Evolutionary conservation across 2,113 vertebrate species (phyloP).

Genomic region (Girardinichthys multiradiatus): DNA sequence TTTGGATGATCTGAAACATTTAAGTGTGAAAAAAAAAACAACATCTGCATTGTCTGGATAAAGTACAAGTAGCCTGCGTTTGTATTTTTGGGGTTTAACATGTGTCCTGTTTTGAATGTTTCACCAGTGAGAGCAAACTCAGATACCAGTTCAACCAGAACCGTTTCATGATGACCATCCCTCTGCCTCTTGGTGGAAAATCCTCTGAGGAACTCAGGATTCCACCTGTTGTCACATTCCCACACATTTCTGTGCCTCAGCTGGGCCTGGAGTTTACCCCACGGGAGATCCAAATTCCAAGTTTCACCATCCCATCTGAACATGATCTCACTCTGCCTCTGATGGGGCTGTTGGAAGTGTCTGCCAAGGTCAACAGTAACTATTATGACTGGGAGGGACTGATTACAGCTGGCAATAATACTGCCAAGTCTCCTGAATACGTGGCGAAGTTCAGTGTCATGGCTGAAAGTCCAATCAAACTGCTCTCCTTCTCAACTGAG

Average conservation of each 20-base stretch:
- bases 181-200: conserved; percentile 88
- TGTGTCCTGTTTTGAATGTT: conserved; percentile 48
- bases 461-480: conserved; percentile 80
- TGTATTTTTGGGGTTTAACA: conserved; percentile 4
- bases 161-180: conserved; percentile 79
- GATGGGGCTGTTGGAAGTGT: conserved; percentile 83
- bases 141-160: conserved; percentile 85
- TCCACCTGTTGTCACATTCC: conserved; percentile 73
- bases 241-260: conserved; percentile 77
- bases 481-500: conserved; percentile 85
- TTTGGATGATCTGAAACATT: neutral
- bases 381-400: conserved; percentile 88
- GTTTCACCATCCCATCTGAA: conserved; percentile 82
- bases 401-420: conserved; percentile 81
- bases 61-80: neutral
- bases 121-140: conserved; percentile 83
- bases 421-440: conserved; percentile 62
- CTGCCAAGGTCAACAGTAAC: conserved; percentile 86
- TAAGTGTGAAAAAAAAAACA: neutral
- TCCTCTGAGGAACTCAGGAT: conserved; percentile 82
- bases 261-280: conserved; percentile 80
- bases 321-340: conserved; percentile 83
- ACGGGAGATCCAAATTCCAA: conserved; percentile 78
- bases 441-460: conserved; percentile 74
- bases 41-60: neutral